A percentile compares a stretch with the other conserved stretches of the same genome.
Conservation (phyloP, 1,140 invertebrate genomes). For the Acyrthosiphon pisum region DNA sequence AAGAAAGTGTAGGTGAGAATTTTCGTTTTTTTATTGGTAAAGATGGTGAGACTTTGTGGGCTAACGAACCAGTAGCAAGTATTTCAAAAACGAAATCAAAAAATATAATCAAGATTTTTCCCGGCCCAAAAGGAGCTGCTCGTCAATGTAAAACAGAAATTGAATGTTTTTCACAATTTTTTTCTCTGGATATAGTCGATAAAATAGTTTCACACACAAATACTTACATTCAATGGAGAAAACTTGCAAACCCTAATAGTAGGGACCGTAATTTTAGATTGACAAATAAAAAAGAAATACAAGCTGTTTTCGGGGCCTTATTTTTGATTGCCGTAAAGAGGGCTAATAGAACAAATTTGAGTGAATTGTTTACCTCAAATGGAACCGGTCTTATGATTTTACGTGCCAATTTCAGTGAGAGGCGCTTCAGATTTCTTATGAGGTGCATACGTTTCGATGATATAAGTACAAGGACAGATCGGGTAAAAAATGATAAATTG, state of each 20-base stretch:
- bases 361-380: conserved; percentile 61
- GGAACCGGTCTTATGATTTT: conserved; percentile 60
- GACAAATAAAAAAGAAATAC: too few relatives aligned
- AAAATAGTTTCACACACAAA: not conserved
- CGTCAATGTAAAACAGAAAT: not conserved
- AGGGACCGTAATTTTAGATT: too few relatives aligned
- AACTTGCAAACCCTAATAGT: not conserved
- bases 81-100: not conserved
- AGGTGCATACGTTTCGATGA: conserved; percentile 62
- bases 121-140: not conserved
- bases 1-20: not conserved
- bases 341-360: conserved; percentile 58
- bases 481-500: conserved; percentile 61
- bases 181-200: not conserved
- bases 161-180: not conserved
- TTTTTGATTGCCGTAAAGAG: conserved; percentile 60
- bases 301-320: not conserved
- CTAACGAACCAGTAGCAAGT: not conserved
- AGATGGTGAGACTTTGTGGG: not conserved
- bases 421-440: conserved; percentile 60
- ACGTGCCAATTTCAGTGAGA: conserved; percentile 58
- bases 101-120: not conserved
- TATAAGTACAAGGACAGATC: conserved; percentile 58
- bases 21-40: conserved; percentile 5
- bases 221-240: not conserved